Evolutionary conservation across 2,113 vertebrate genomes (phyloP).

Genomic region (Urocynchramus pylzowi): DNA sequence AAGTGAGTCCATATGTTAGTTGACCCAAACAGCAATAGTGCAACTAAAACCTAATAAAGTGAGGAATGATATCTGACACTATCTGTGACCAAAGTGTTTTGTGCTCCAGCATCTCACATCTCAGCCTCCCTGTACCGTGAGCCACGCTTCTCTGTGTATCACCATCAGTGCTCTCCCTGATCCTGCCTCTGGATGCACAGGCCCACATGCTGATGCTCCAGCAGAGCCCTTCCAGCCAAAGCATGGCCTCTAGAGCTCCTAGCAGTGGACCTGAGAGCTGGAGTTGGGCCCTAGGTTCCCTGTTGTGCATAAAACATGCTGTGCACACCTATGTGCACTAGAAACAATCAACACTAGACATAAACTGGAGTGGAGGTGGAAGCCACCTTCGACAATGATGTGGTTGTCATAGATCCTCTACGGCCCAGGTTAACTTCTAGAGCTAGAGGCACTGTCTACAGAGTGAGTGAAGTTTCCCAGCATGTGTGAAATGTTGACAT

Average conservation of each 20-base stretch:
- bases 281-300: neutral
- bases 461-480: slow-evolving; percentile 15
- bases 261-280: neutral
- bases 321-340: neutral
- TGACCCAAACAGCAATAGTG: neutral
- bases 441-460: neutral
- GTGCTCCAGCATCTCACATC: neutral
- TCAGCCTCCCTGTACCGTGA: neutral
- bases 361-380: neutral
- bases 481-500: neutral
- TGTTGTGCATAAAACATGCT: neutral
- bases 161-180: neutral
- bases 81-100: neutral
- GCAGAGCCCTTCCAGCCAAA: neutral
- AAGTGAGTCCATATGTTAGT: neutral
- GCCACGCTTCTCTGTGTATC: neutral
- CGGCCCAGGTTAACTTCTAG: neutral
- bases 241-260: neutral
- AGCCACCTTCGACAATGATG: neutral
- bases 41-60: neutral
- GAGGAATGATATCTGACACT: neutral
- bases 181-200: neutral
- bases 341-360: neutral
- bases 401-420: neutral
- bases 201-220: neutral